Percentiles rank a stretch among this genome's conserved stretches.
phyloP scores from a whole-genome alignment of 2,113 vertebrate species.

The Erinaceus europaeus region DNA sequence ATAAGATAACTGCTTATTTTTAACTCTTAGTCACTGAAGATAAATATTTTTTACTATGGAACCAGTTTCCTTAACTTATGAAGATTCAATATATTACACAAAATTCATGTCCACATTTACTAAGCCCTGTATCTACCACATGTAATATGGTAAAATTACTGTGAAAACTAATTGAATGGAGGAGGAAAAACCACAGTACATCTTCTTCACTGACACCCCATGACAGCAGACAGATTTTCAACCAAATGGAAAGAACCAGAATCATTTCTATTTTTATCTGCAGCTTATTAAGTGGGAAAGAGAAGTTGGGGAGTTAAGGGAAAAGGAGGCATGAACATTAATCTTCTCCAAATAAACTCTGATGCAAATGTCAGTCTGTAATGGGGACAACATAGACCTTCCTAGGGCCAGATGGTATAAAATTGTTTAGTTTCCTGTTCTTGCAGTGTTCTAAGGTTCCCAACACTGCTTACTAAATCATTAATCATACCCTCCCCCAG shows the following conservation, averaged over 20 bases:
- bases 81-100: neutral
- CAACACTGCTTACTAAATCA: constrained; percentile 25
- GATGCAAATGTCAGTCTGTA: neutral
- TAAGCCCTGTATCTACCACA: neutral
- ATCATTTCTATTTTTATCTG: neutral
- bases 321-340: neutral
- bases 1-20: constrained; percentile 33
- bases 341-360: neutral
- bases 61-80: neutral
- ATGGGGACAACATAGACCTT: neutral
- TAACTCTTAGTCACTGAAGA: neutral
- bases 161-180: neutral
- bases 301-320: neutral
- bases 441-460: neutral
- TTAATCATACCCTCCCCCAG: neutral
- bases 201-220: neutral
- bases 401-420: neutral
- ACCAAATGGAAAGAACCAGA: neutral
- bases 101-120: no score
- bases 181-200: neutral
- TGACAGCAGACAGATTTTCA: neutral
- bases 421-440: neutral
- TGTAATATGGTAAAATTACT: neutral
- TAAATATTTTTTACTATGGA: neutral
- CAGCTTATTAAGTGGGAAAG: neutral